These are phyloP conservation scores for rabbit (Oryctolagus cuniculus) DNA, from an alignment of 2,113 vertebrate genomes.

Conservation along the genomic window DNA sequence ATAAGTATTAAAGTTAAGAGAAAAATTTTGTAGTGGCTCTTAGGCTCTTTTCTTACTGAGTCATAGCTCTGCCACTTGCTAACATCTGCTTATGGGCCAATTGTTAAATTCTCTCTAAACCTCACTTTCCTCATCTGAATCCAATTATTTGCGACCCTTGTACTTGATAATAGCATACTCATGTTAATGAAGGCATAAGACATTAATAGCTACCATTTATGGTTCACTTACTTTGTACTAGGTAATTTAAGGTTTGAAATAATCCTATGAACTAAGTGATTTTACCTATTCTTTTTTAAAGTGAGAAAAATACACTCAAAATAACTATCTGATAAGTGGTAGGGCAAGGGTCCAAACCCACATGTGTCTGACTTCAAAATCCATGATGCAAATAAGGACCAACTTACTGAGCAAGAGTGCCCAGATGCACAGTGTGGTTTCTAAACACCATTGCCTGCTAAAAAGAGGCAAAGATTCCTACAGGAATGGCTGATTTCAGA, in stretches of 20 bases:
- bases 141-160: neutral
- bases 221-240: neutral
- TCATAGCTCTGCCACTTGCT: neutral
- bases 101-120: neutral
- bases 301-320: neutral
- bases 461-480: neutral
- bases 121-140: neutral
- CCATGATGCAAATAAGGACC: neutral
- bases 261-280: neutral
- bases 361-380: conserved; percentile 25
- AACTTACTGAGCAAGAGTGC: neutral
- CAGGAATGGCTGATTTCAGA: neutral
- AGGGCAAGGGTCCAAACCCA: neutral
- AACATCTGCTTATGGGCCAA: neutral
- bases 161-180: neutral
- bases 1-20: neutral
- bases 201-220: neutral
- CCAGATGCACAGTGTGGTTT: neutral
- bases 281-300: conserved; percentile 1
- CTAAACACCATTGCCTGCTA: neutral
- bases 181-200: neutral
- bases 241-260: neutral
- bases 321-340: neutral
- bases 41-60: neutral
- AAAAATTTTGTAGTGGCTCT: neutral